These are phyloP conservation scores for Enteromius treurensis DNA, from an alignment of 2,797 vertebrate species.

Conservation along the genomic window DNA sequence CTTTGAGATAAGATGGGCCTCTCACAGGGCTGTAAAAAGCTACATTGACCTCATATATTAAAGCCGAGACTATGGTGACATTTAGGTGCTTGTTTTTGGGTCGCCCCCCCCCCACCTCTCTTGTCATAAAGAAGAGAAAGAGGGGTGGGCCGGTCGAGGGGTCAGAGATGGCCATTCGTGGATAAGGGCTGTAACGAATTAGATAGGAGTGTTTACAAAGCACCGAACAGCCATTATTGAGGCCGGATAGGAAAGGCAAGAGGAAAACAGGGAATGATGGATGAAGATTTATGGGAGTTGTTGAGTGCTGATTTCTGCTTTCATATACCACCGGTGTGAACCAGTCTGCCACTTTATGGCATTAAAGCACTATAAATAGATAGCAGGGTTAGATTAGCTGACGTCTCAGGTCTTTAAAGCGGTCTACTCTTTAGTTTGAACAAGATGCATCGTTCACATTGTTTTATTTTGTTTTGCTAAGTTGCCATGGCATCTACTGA, in stretches of 20 bases:
- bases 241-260: not conserved
- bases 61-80: constrained; percentile 5
- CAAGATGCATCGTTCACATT: constrained; percentile 14
- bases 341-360: constrained; percentile 3
- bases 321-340: constrained; percentile 44
- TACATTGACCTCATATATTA: constrained; percentile 44
- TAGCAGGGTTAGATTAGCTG: not conserved
- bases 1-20: constrained; percentile 39
- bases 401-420: not conserved
- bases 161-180: constrained; percentile 46
- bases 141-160: constrained; percentile 31
- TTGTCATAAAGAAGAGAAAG: constrained; percentile 2
- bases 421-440: not conserved
- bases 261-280: constrained; percentile 33
- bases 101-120: not conserved
- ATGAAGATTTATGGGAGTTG: constrained; percentile 34
- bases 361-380: not conserved
- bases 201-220: constrained; percentile 64
- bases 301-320: constrained; percentile 42
- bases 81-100: constrained; percentile 43
- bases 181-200: constrained; percentile 46
- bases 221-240: constrained; percentile 28
- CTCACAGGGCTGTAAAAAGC: constrained; percentile 52
- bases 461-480: constrained; percentile 1
- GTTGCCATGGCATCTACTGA: constrained; percentile 53